Percentiles rank a stretch among this genome's conserved stretches.
Conservation (phyloP, 2,888 invertebrate species). For the Taphrorychus bicolor region DNA sequence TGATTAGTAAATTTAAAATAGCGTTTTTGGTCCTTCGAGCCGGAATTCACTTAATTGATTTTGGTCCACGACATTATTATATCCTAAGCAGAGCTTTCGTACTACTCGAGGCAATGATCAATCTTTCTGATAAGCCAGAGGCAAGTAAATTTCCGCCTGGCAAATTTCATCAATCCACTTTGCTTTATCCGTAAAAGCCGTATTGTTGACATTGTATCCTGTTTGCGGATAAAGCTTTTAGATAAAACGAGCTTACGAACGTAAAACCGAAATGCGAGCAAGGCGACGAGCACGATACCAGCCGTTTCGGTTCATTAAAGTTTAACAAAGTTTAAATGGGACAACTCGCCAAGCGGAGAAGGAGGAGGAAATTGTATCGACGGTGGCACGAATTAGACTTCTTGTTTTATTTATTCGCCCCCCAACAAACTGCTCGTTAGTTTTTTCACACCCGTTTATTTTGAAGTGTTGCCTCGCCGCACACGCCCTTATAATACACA, state of each 20-base stretch:
- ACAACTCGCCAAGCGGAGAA: conserved; percentile 9
- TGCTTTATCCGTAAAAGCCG: conserved; percentile 22
- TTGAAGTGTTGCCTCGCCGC: not conserved
- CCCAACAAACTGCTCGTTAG: not conserved
- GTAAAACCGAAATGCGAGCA: conserved; percentile 21
- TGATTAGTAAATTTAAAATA: too few species aligned
- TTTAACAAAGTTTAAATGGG: conserved; percentile 29
- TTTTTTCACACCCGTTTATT: too few species aligned
- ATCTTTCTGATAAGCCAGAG: not conserved
- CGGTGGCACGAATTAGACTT: conserved; percentile 19
- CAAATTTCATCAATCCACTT: conserved; percentile 16
- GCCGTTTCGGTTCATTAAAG: conserved; percentile 29
- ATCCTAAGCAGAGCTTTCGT: too few species aligned
- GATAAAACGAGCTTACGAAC: conserved; percentile 9
- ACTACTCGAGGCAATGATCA: too few species aligned
- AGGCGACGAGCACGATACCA: conserved; percentile 11
- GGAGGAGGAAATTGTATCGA: conserved; percentile 8
- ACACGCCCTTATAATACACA: conserved; percentile 12
- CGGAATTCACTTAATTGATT: too few species aligned
- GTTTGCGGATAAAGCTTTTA: conserved; percentile 27
- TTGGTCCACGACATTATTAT: too few species aligned
- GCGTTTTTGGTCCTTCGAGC: too few species aligned
- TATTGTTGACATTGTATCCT: conserved; percentile 28
- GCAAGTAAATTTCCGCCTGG: not conserved
- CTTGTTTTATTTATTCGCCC: conserved; percentile 14